A percentile compares a stretch with the other conserved stretches of the same genome.
Conservation (phyloP, 1,140 invertebrate species). For the Dendroctonus valens region DNA sequence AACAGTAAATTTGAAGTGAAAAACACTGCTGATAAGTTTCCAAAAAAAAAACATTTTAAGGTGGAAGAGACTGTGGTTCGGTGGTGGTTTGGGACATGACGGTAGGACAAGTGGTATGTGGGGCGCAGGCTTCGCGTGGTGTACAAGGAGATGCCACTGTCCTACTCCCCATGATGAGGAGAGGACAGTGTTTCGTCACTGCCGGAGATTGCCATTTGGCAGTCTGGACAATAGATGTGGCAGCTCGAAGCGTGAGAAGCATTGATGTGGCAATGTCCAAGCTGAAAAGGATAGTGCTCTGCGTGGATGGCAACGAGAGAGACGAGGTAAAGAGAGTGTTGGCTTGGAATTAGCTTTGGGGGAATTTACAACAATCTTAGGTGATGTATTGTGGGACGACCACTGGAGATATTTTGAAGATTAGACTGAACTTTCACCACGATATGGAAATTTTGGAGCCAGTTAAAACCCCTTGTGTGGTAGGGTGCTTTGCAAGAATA, state of each 20-base stretch:
- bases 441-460: conserved; percentile 57
- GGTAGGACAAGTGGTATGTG: conserved; percentile 64
- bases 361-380: conserved; percentile 13
- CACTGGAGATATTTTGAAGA: conserved; percentile 67
- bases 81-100: conserved; percentile 73
- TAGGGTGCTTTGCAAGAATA: conserved; percentile 69
- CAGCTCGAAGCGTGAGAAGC: conserved; percentile 66
- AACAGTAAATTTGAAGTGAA: too few species aligned
- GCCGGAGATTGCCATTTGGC: conserved; percentile 67
- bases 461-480: conserved; percentile 58
- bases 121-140: conserved; percentile 62
- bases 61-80: conserved; percentile 84
- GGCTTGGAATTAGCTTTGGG: neutral
- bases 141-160: conserved; percentile 65
- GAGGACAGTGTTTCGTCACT: conserved; percentile 64
- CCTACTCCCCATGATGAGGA: conserved; percentile 57
- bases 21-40: too few species aligned
- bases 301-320: conserved; percentile 61
- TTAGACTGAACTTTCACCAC: conserved; percentile 63
- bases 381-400: conserved; percentile 81
- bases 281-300: conserved; percentile 64
- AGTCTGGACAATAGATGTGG: conserved; percentile 74
- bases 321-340: conserved; percentile 57
- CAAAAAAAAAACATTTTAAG: too few species aligned
- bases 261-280: conserved; percentile 72